Percentiles rank a stretch among this genome's conserved stretches.
phyloP scores from a whole-genome alignment of 1,140 invertebrate species.

The Megalonaias nervosa region DNA sequence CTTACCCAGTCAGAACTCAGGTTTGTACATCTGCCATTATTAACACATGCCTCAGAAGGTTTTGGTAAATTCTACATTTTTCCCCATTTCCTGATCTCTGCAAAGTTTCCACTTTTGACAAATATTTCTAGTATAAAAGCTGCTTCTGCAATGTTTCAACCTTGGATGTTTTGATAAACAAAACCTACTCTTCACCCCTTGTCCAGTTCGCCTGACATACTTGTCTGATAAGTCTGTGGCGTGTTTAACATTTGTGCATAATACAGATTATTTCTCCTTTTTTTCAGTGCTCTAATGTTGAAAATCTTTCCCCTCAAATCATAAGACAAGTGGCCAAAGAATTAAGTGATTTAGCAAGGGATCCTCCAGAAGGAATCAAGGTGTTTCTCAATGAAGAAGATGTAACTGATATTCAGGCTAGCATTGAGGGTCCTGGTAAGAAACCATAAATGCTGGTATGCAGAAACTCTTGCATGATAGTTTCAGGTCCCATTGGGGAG shows the following conservation, averaged over 20 bases:
- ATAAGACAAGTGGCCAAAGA: slow-evolving; percentile 88
- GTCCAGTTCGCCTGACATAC: no score
- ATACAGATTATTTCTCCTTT: slow-evolving; percentile 16
- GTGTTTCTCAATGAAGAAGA: slow-evolving; percentile 91
- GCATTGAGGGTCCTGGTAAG: slow-evolving; percentile 88
- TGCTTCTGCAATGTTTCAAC: no score
- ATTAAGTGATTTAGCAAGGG: slow-evolving; percentile 82
- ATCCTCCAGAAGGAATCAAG: slow-evolving; percentile 91
- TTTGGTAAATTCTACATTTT: no score
- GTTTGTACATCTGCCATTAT: no score
- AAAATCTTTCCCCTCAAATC: slow-evolving; percentile 94
- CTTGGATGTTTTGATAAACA: no score
- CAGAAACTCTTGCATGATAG: neutral
- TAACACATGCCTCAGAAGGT: no score
- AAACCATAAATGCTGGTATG: neutral
- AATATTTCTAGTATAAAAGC: no score
- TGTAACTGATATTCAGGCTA: slow-evolving; percentile 92
- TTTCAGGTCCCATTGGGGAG: neutral
- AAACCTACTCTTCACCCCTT: no score
- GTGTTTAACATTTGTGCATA: neutral
- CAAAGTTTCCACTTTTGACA: no score
- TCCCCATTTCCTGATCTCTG: no score
- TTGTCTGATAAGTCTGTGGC: no score
- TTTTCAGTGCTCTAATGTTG: slow-evolving; percentile 80
- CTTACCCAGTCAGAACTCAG: no score